Percentiles rank a stretch among this genome's conserved stretches.
Conservation (phyloP, 1,140 invertebrate species). For the Phymorhynchus buccinoides region DNA sequence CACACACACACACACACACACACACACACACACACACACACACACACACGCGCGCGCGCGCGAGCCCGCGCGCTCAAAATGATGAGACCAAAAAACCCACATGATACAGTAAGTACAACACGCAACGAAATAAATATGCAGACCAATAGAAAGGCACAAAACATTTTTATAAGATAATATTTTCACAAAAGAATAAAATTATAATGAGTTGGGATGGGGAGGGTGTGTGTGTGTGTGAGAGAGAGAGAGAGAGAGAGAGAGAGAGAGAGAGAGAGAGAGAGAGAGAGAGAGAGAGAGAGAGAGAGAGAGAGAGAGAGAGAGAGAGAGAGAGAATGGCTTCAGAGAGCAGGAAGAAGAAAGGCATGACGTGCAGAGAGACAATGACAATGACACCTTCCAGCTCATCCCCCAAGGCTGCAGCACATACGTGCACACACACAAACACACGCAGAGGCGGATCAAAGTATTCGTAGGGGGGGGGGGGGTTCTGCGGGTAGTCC, state of each 20-base stretch:
- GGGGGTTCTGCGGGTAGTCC: too few relatives aligned
- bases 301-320: constrained; percentile 17
- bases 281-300: constrained; percentile 5
- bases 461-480: too few relatives aligned
- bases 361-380: not conserved
- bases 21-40: not conserved
- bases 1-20: too few relatives aligned
- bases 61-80: too few relatives aligned
- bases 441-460: too few relatives aligned
- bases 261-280: constrained; percentile 3
- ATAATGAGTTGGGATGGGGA: not conserved
- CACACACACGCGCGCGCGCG: not conserved
- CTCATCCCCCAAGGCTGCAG: not conserved
- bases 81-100: too few relatives aligned
- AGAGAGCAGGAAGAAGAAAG: not conserved
- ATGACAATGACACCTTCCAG: not conserved
- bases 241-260: not conserved
- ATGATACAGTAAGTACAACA: not conserved
- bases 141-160: too few relatives aligned
- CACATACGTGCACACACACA: not conserved
- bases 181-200: not conserved
- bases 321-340: not conserved
- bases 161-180: too few relatives aligned
- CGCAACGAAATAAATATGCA: not conserved
- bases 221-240: not conserved